Percentiles rank a stretch among this genome's conserved stretches.
Evolutionary conservation across 2,113 vertebrate genomes (phyloP).

Genomic region (Heterochromis multidens): DNA sequence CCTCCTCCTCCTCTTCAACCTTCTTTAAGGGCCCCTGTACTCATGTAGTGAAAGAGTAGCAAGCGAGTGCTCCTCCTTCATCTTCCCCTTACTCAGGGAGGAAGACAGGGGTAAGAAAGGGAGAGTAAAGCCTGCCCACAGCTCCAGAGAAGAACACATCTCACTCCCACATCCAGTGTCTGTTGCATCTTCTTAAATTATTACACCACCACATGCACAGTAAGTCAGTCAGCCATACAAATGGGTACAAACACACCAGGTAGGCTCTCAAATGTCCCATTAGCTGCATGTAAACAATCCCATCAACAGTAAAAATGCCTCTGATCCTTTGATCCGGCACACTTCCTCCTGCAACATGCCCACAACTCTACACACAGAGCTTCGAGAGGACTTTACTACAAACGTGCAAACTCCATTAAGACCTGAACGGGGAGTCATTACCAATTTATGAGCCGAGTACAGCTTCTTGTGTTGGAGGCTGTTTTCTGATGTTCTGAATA

Average conservation of each 20-base stretch:
- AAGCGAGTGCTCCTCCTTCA: constrained; percentile 17
- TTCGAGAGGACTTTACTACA: constrained; percentile 42
- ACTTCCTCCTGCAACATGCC: constrained; percentile 37
- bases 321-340: constrained; percentile 40
- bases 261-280: constrained; percentile 43
- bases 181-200: constrained; percentile 9
- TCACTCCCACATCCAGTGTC: background rate
- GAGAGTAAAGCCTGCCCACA: constrained; percentile 1
- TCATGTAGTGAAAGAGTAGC: constrained; percentile 44
- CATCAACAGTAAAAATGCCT: constrained; percentile 27
- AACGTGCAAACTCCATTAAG: constrained; percentile 69
- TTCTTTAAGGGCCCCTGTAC: constrained; percentile 61
- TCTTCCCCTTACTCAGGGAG: constrained; percentile 30
- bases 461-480: constrained; percentile 47
- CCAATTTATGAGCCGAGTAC: constrained; percentile 60
- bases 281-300: constrained; percentile 21
- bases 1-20: constrained; percentile 32
- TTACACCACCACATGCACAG: background rate
- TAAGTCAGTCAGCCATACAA: background rate
- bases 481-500: constrained; percentile 67
- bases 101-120: background rate
- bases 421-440: constrained; percentile 58
- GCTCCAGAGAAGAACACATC: background rate
- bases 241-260: constrained; percentile 29
- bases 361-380: background rate